phyloP scores from a whole-genome alignment of 2,888 invertebrate species.

The Eumerus sabulonum region DNA sequence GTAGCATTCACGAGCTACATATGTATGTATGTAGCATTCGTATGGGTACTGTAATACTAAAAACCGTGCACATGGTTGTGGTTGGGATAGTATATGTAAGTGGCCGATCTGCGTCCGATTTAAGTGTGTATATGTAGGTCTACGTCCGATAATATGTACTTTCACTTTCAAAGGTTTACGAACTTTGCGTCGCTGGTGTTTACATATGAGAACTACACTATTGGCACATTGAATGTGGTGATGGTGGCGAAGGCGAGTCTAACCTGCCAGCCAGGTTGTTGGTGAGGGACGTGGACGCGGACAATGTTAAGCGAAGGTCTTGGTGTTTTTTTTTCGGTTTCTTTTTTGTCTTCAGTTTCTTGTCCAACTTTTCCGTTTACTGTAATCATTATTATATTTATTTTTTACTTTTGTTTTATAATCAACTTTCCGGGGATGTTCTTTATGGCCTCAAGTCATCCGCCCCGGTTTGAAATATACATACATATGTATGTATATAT shows the following conservation, averaged over 20 bases:
- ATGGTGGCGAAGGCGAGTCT: too few relatives aligned
- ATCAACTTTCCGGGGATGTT: too few relatives aligned
- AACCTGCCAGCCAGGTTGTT: too few relatives aligned
- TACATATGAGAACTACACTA: slow-evolving; percentile 71
- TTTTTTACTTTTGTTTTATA: too few relatives aligned
- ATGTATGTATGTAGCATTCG: too few relatives aligned
- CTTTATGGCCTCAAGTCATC: too few relatives aligned
- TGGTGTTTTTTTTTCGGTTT: slow-evolving; percentile 36
- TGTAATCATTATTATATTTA: too few relatives aligned
- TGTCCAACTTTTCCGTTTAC: too few relatives aligned
- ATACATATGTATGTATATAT: too few relatives aligned
- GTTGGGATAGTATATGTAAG: slow-evolving; percentile 30
- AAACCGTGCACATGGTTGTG: not conserved
- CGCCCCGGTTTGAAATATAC: too few relatives aligned
- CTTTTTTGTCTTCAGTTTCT: slow-evolving; percentile 5
- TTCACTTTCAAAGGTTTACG: slow-evolving; percentile 79
- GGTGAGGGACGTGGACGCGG: slow-evolving; percentile 4
- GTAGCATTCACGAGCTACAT: slow-evolving; percentile 51
- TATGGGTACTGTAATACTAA: too few relatives aligned
- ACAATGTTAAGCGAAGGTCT: slow-evolving; percentile 67
- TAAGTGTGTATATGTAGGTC: slow-evolving; percentile 78
- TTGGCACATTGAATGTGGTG: slow-evolving; percentile 23
- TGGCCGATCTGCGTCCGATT: slow-evolving; percentile 58
- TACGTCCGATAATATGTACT: slow-evolving; percentile 79
- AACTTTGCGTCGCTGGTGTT: slow-evolving; percentile 76